Evolutionary conservation across 2,888 invertebrate genomes (phyloP).

Genomic region (Taphrorychus bicolor): DNA sequence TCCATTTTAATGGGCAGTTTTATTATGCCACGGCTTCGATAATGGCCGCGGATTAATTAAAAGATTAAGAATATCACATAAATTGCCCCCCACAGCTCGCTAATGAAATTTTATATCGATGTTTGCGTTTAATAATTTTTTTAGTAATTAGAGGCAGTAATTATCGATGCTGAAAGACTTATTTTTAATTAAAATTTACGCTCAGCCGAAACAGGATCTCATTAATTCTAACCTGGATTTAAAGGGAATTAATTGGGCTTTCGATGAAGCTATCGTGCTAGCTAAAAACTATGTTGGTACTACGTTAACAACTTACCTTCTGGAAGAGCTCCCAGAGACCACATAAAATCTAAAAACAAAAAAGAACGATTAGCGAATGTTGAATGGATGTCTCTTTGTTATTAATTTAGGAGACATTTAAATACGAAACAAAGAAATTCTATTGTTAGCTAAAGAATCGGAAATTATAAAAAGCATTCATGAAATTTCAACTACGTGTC

Average conservation of each 20-base stretch:
- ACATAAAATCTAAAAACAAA: constrained; percentile 92
- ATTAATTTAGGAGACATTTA: constrained; percentile 10
- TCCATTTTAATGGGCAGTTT: constrained; percentile 18
- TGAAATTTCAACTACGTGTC: constrained; percentile 61
- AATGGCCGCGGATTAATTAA: constrained; percentile 27
- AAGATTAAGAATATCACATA: constrained; percentile 28
- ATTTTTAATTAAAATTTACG: constrained; percentile 27
- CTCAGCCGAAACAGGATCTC: background rate
- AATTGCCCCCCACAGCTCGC: constrained; percentile 16
- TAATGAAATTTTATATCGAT: constrained; percentile 32
- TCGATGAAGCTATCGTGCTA: too few relatives aligned
- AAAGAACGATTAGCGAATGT: constrained; percentile 52
- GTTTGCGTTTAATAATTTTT: constrained; percentile 26
- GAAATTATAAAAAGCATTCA: constrained; percentile 55
- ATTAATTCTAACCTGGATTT: constrained; percentile 1
- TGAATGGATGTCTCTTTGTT: background rate
- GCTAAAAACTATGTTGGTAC: background rate
- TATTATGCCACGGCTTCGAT: constrained; percentile 20
- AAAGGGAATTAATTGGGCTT: too few relatives aligned
- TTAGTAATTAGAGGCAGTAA: constrained; percentile 25
- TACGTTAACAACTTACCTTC: constrained; percentile 78
- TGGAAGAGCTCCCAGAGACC: constrained; percentile 97
- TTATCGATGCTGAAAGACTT: constrained; percentile 18
- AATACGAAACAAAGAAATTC: constrained; percentile 21
- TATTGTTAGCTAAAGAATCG: constrained; percentile 38